Evolutionary conservation across 2,888 invertebrate species (phyloP), one percentile per base, ranked within the genome.

Genomic region (Eupithecia vulgata): DNA sequence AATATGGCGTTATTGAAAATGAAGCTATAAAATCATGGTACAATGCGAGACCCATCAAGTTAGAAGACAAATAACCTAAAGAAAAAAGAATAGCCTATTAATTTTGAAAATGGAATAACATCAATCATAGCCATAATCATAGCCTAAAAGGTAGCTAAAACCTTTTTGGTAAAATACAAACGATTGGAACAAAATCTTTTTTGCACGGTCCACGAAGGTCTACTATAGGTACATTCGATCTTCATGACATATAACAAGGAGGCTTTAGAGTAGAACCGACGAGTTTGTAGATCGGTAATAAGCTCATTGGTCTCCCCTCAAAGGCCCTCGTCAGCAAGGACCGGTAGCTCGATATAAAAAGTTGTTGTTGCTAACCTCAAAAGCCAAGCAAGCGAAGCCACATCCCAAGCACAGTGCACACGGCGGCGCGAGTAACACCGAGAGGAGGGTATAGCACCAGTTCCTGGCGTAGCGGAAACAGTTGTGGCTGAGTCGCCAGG

Each of bases 381-480:
- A 97, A 15, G 97, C 95, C 21, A 97, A 91, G 80, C 96, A 96
- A 61, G 96, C 97, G 84, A 96, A 96, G 1, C 95, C 95, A 78
- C 96, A 95, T 42, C 96, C 97, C 67, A 96, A 94, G 78, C 95
- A 90, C 75, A 96, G 91, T 2, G 97, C 96, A 69, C 96, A 94
- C 42, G 96, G 93, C n/a, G 97, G 96, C 0, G 96, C 97, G 12
- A 96, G 92, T 42, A 97, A 82, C 65, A 96, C 95, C 0, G 96
- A 95, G 61, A 97, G 92, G 67, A 96, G 85, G n/a, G 96, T 95
- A 93, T 97, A 97, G 87, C 96, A 97, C 86, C 95, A 95, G 85
- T 95, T 95, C 79, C 96, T 95, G 45, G 96, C 95, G 80, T 95
- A 90, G 74, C 95, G 93, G 91, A 96, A 97, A 85, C 96, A 96